phyloP scores from a whole-genome alignment of 2,797 vertebrate species.

The Helicolenus hilgendorfi region DNA sequence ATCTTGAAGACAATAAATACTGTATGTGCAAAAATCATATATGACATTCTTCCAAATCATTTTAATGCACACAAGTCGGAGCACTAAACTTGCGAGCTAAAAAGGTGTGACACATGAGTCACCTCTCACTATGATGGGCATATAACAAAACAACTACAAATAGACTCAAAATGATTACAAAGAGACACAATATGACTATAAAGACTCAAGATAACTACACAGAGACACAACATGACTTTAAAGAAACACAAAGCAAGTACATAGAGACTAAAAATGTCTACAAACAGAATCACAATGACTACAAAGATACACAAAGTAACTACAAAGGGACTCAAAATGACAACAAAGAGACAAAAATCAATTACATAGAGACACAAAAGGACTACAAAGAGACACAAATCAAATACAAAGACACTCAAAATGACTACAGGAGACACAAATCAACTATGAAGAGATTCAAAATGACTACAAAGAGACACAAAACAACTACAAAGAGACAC shows the following conservation, averaged over 20 bases:
- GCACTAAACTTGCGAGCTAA: neutral
- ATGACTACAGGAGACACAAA: too few relatives aligned
- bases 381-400: too few relatives aligned
- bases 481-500: too few relatives aligned
- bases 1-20: constrained; percentile 79
- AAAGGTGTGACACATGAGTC: neutral
- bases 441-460: too few relatives aligned
- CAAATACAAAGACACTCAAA: too few relatives aligned
- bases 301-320: too few relatives aligned
- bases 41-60: neutral
- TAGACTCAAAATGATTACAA: neutral
- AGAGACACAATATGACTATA: neutral
- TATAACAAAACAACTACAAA: neutral
- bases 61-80: neutral
- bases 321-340: too few relatives aligned
- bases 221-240: neutral
- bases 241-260: neutral
- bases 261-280: neutral
- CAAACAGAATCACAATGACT: too few relatives aligned
- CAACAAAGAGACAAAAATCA: too few relatives aligned
- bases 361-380: too few relatives aligned
- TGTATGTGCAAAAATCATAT: neutral
- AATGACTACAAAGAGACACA: too few relatives aligned
- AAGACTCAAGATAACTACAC: neutral
- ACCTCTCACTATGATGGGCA: neutral